Evolutionary conservation across 2,797 vertebrate genomes (phyloP).

Genomic region (Artibeus lituratus): DNA sequence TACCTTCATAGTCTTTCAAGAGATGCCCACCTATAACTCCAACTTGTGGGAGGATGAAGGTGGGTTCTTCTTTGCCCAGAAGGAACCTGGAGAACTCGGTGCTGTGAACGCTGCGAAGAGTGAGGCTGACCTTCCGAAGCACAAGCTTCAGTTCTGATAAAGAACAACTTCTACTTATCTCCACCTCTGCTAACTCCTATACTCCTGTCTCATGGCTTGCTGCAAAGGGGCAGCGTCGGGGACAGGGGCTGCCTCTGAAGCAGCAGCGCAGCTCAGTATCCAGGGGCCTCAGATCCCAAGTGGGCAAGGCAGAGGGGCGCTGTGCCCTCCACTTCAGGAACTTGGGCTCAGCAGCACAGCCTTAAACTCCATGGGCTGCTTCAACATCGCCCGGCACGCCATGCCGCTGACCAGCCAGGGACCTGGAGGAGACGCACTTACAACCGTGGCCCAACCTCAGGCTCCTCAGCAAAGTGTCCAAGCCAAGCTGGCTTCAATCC

Average conservation of each 20-base stretch:
- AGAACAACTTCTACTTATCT: slow-evolving; percentile 93
- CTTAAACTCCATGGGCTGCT: slow-evolving; percentile 95
- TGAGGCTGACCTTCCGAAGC: slow-evolving; percentile 87
- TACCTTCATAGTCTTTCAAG: slow-evolving; percentile 94
- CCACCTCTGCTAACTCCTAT: slow-evolving; percentile 92
- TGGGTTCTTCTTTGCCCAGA: slow-evolving; percentile 89
- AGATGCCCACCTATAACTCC: slow-evolving; percentile 93
- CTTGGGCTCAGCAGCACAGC: slow-evolving; percentile 89
- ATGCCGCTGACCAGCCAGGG: slow-evolving; percentile 73
- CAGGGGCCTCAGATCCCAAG: slow-evolving; percentile 87
- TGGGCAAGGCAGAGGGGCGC: slow-evolving; percentile 91
- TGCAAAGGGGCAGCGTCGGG: slow-evolving; percentile 45
- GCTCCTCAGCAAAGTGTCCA: slow-evolving; percentile 29
- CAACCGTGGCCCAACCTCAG: not conserved
- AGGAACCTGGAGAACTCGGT: slow-evolving; percentile 90
- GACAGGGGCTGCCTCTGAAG: slow-evolving; percentile 56
- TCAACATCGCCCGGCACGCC: slow-evolving; percentile 93
- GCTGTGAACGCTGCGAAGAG: slow-evolving; percentile 85
- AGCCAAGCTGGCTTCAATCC: slow-evolving; percentile 72
- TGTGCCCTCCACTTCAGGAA: slow-evolving; percentile 91
- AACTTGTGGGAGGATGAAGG: slow-evolving; percentile 92
- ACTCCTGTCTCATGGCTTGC: slow-evolving; percentile 90
- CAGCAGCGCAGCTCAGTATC: slow-evolving; percentile 80
- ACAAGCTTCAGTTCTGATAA: slow-evolving; percentile 88
- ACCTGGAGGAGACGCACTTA: not conserved